A percentile compares a stretch with the other conserved stretches of the same genome.
phyloP scores from a whole-genome alignment of 2,113 vertebrate genomes.

The Hyperopisus bebe region DNA sequence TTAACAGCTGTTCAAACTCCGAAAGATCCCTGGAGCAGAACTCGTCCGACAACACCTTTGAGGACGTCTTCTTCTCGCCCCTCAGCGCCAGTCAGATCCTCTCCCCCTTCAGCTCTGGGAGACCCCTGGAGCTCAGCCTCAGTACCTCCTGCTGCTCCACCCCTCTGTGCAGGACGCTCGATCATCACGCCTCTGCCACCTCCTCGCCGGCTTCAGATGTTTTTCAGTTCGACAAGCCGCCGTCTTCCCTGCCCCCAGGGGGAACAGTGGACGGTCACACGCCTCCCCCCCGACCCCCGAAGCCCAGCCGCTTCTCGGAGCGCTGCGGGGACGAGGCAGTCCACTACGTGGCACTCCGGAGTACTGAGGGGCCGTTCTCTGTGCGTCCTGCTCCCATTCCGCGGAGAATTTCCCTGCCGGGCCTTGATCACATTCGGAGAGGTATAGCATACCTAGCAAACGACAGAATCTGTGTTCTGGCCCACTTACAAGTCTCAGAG shows the following conservation, averaged over 20 bases:
- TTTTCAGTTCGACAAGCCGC: constrained; percentile 68
- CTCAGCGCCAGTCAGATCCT: constrained; percentile 43
- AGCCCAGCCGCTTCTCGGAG: constrained; percentile 74
- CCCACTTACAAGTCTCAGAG: not conserved
- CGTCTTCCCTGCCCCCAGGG: constrained; percentile 37
- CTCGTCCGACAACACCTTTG: constrained; percentile 70
- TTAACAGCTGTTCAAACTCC: constrained; percentile 83
- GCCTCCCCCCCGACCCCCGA: constrained; percentile 82
- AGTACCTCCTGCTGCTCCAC: constrained; percentile 45
- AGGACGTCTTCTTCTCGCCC: constrained; percentile 65
- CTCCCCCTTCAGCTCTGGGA: constrained; percentile 32
- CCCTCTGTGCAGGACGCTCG: constrained; percentile 26
- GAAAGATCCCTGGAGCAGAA: constrained; percentile 82
- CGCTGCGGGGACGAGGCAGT: constrained; percentile 49
- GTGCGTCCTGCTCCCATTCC: constrained; percentile 46
- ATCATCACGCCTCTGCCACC: constrained; percentile 25
- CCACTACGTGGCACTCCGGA: constrained; percentile 1
- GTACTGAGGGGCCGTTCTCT: not conserved
- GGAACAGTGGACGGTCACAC: constrained; percentile 52
- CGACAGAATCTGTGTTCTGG: not conserved
- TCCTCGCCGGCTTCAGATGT: constrained; percentile 46
- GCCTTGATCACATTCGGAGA: constrained; percentile 69
- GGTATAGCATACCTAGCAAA: constrained; percentile 38
- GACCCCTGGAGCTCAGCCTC: constrained; percentile 41
- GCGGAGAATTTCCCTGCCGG: constrained; percentile 79